phyloP scores from a whole-genome alignment of 2,113 vertebrate genomes.

The Carlito syrichta region DNA sequence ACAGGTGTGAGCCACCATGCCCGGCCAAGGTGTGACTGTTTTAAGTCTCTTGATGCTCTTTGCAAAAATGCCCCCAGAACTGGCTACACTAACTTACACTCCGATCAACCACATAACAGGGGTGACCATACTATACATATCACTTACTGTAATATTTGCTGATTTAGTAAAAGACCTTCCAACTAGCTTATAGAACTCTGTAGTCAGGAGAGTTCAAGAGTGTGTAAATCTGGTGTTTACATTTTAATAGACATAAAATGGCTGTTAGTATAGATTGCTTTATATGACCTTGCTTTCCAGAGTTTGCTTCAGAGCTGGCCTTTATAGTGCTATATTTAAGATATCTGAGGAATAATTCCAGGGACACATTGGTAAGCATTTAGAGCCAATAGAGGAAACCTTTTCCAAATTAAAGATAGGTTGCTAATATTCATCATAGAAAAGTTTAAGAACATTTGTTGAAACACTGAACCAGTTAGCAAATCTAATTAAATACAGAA shows the following conservation, averaged over 20 bases:
- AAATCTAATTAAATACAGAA: not conserved
- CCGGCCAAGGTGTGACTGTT: not conserved
- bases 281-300: not conserved
- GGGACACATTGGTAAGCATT: conserved; percentile 14
- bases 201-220: not conserved
- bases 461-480: not conserved
- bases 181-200: not conserved
- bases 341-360: conserved; percentile 18
- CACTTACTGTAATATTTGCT: not conserved
- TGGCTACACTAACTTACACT: not conserved
- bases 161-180: not conserved
- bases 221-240: not conserved
- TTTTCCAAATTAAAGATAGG: conserved; percentile 31
- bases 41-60: not conserved
- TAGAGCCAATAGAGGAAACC: conserved; percentile 22
- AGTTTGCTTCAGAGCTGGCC: not conserved
- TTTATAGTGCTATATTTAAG: not conserved
- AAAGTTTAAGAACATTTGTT: not conserved
- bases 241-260: not conserved
- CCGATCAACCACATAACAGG: not conserved
- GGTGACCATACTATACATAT: rapidly evolving
- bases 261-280: not conserved
- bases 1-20: too few relatives aligned
- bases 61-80: not conserved
- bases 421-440: conserved; percentile 13